These are phyloP conservation scores for Zootoca vivipara DNA, from an alignment of 2,113 vertebrate genomes.

Conservation along the genomic window DNA sequence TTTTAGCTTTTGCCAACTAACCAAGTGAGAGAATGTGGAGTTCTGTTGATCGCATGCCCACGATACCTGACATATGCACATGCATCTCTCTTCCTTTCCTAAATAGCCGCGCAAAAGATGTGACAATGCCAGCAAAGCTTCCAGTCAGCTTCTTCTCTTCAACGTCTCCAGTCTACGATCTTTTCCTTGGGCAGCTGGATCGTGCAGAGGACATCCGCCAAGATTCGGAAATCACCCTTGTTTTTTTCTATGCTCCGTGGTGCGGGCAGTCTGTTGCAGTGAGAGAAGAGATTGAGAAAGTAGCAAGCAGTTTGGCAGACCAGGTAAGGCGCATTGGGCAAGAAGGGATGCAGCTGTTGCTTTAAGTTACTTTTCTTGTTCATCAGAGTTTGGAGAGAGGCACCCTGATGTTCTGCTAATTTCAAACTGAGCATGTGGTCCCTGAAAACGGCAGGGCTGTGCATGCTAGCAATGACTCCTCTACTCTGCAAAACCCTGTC, in stretches of 20 bases:
- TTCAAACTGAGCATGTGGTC: no score
- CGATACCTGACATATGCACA: not conserved
- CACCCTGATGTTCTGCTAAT: no score
- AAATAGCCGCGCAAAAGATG: constrained; percentile 88
- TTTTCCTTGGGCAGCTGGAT: constrained; percentile 93
- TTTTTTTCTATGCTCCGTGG: constrained; percentile 97
- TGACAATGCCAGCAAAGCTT: constrained; percentile 86
- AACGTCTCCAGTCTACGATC: constrained; percentile 86
- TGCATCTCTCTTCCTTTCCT: constrained; percentile 19
- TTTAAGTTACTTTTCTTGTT: not conserved
- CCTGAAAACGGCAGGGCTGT: no score
- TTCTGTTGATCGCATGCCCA: no score
- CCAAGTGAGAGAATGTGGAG: not conserved
- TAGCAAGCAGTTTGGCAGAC: constrained; percentile 85
- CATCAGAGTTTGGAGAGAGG: not conserved
- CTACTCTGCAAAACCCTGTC: no score
- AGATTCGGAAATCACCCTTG: constrained; percentile 84
- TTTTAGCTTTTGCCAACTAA: not conserved
- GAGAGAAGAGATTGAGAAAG: constrained; percentile 85
- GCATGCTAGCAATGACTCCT: no score
- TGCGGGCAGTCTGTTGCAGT: constrained; percentile 92
- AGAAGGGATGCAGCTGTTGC: not conserved
- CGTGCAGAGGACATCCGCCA: constrained; percentile 85
- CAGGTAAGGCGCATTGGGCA: constrained; percentile 79
- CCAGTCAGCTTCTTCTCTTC: constrained; percentile 90